Conservation (phyloP, 1,140 invertebrate species). For the Pissodes strobi region DNA sequence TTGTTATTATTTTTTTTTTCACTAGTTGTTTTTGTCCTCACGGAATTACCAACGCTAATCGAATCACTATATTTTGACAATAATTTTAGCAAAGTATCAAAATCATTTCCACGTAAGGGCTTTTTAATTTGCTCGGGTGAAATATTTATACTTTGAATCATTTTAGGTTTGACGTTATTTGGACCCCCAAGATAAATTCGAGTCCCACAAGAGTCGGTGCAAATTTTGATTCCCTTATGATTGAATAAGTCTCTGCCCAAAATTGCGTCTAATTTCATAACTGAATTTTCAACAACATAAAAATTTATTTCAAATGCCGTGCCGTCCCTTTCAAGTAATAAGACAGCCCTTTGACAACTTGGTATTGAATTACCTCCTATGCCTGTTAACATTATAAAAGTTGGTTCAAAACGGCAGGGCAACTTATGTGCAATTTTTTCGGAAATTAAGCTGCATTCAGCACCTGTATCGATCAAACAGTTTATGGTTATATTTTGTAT, state of each 20-base stretch:
- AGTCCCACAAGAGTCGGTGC: neutral
- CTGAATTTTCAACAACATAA: conserved; percentile 1
- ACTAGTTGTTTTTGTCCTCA: neutral
- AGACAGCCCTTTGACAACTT: neutral
- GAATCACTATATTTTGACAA: neutral
- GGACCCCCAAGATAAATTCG: neutral
- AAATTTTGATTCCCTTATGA: conserved; percentile 7
- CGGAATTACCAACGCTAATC: conserved; percentile 8
- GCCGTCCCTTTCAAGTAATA: neutral
- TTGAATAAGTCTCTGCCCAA: conserved; percentile 10
- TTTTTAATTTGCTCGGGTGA: neutral
- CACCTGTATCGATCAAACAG: too few relatives aligned
- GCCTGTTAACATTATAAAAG: conserved; percentile 6
- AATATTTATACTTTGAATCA: neutral
- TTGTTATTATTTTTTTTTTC: conserved; percentile 11
- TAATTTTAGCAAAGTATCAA: neutral
- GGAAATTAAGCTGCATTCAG: too few relatives aligned
- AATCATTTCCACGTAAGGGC: neutral
- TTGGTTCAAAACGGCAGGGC: neutral
- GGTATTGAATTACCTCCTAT: neutral
- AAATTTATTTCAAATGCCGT: neutral
- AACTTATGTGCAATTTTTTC: conserved; percentile 1
- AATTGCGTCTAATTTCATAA: conserved; percentile 6
- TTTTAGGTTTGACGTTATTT: neutral
- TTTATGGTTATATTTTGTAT: too few relatives aligned